Conservation (phyloP, 2,797 vertebrate genomes). For the Pangasius krempfi region DNA sequence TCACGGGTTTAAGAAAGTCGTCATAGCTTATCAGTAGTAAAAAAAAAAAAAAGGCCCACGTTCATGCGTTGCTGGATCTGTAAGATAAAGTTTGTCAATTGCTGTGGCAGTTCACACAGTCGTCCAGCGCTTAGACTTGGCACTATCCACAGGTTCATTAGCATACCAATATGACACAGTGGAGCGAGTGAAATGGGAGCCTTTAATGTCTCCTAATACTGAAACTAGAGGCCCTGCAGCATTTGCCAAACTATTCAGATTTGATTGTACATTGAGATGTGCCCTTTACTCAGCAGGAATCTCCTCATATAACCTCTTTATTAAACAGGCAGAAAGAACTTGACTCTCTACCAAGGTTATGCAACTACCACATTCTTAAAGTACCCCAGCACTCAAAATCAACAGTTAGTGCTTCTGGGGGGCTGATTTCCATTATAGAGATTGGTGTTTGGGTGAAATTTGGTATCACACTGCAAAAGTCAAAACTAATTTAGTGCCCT, state of each 20-base stretch:
- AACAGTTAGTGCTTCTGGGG: neutral
- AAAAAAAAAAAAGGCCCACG: neutral
- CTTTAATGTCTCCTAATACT: conserved; percentile 38
- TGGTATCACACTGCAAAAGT: neutral
- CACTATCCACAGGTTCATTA: conserved; percentile 34
- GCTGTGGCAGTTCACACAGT: conserved; percentile 19
- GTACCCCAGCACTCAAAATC: neutral
- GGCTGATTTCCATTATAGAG: neutral
- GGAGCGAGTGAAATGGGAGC: conserved; percentile 17
- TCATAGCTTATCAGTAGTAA: neutral
- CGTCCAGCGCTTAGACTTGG: neutral
- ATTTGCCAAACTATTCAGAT: conserved; percentile 46
- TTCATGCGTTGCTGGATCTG: neutral
- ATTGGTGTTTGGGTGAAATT: neutral
- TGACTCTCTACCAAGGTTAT: neutral
- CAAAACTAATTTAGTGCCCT: neutral
- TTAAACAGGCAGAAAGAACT: conserved; percentile 19
- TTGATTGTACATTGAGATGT: conserved; percentile 45
- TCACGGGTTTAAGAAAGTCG: neutral
- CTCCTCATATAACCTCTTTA: conserved; percentile 30
- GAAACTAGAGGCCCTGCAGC: conserved; percentile 29
- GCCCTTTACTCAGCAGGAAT: conserved; percentile 42
- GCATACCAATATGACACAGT: conserved; percentile 49
- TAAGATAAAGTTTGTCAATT: neutral
- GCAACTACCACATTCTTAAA: neutral